A percentile compares a stretch with the other conserved stretches of the same genome.
Conservation (phyloP, 2,888 invertebrate species). For the Eristalis arbustorum region DNA sequence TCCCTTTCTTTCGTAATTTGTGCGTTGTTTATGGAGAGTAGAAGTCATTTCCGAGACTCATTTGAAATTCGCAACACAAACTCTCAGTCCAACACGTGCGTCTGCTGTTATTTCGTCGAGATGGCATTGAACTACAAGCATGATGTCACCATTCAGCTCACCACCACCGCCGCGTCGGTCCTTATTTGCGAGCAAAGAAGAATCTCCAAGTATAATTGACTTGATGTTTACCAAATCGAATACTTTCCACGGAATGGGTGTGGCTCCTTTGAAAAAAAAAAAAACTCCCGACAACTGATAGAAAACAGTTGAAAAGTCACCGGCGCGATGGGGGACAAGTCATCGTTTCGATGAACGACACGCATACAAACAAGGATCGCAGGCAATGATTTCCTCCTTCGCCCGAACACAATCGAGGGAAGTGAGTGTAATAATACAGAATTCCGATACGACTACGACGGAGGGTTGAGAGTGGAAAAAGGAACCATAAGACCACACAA, state of each 20-base stretch:
- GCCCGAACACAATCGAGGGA: too few relatives aligned
- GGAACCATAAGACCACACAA: too few relatives aligned
- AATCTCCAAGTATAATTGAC: slow-evolving; percentile 28
- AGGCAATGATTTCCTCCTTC: not conserved
- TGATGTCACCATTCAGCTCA: not conserved
- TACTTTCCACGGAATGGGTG: slow-evolving; percentile 31
- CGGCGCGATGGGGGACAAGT: slow-evolving; percentile 25
- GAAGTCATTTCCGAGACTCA: not conserved
- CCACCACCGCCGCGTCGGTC: not conserved
- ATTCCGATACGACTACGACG: too few relatives aligned
- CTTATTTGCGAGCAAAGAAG: not conserved
- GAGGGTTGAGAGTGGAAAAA: too few relatives aligned
- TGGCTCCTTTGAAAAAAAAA: slow-evolving; percentile 32
- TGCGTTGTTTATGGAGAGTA: not conserved
- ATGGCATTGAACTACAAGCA: slow-evolving; percentile 1
- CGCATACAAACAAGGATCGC: not conserved
- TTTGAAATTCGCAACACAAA: slow-evolving; percentile 21
- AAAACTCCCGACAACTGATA: slow-evolving; percentile 27
- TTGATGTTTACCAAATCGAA: slow-evolving; percentile 49
- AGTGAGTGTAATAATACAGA: not conserved
- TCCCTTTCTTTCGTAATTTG: not conserved
- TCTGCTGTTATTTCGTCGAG: not conserved
- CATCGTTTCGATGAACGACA: slow-evolving; percentile 43
- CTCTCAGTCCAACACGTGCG: not conserved
- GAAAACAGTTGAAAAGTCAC: slow-evolving; percentile 33